Evolutionary conservation across 2,113 vertebrate species (phyloP).

Genomic region (Semnopithecus entellus): DNA sequence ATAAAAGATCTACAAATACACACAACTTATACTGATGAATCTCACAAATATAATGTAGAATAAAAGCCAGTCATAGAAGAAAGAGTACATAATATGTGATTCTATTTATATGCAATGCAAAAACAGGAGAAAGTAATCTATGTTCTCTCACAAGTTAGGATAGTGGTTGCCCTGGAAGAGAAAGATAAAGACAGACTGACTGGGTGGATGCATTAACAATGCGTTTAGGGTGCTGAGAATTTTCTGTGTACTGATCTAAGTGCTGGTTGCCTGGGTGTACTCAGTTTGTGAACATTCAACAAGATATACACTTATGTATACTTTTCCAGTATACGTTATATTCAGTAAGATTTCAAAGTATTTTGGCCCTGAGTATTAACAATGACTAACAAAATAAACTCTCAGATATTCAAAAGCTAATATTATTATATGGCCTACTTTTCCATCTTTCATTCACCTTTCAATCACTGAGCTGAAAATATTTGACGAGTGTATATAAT

Average conservation of each 20-base stretch:
- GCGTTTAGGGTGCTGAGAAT: background rate
- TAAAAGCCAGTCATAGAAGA: background rate
- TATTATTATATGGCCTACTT: background rate
- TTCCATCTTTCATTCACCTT: background rate
- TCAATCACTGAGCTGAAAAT: background rate
- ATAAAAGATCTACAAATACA: background rate
- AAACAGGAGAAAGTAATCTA: background rate
- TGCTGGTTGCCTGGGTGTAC: background rate
- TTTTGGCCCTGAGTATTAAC: background rate
- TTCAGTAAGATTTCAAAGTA: background rate
- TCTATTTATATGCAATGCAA: background rate
- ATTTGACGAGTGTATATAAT: background rate
- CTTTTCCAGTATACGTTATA: background rate
- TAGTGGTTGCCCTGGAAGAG: background rate
- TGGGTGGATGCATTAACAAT: no score
- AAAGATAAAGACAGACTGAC: background rate
- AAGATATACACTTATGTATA: background rate
- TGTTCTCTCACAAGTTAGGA: background rate
- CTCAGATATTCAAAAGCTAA: background rate
- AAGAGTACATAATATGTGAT: background rate
- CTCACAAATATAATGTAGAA: background rate
- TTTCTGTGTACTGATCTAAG: background rate
- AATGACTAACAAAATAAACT: conserved; percentile 5
- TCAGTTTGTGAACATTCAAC: background rate
- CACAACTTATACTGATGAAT: background rate